These are phyloP conservation scores for Leptinotarsa haldemani DNA, from an alignment of 2,888 invertebrate genomes.

Conservation along the genomic window DNA sequence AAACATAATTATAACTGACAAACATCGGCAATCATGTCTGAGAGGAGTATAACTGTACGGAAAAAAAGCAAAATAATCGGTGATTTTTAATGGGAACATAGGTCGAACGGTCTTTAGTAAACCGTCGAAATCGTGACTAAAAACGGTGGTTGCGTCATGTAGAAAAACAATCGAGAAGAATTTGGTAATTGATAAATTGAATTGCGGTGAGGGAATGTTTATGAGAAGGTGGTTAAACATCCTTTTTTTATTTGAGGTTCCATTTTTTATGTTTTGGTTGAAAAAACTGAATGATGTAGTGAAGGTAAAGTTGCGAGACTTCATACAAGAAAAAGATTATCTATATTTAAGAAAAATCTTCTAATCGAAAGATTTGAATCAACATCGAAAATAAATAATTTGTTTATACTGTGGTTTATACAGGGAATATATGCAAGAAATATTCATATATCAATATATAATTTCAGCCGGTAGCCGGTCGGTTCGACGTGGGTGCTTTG, in stretches of 20 bases:
- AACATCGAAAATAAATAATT: too few relatives aligned
- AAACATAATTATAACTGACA: conserved; percentile 23
- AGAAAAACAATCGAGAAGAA: conserved; percentile 4
- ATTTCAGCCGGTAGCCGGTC: too few relatives aligned
- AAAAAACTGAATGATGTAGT: not conserved
- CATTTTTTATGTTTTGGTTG: not conserved
- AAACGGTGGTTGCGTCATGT: conserved; percentile 3
- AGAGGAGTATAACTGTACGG: conserved; percentile 3
- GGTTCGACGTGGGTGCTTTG: too few relatives aligned
- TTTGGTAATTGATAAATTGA: conserved; percentile 17
- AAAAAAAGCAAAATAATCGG: conserved; percentile 8
- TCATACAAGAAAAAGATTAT: too few relatives aligned
- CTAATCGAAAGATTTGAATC: too few relatives aligned
- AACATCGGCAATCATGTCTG: conserved; percentile 21
- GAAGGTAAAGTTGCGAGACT: too few relatives aligned
- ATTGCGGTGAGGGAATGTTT: not conserved
- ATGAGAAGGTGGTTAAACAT: not conserved
- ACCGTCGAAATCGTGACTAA: conserved; percentile 8
- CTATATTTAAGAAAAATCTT: too few relatives aligned
- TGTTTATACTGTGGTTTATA: too few relatives aligned
- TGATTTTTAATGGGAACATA: conserved; percentile 17
- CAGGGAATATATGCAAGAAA: too few relatives aligned
- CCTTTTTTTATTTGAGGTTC: not conserved
- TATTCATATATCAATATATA: too few relatives aligned
- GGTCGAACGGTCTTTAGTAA: conserved; percentile 6